Evolutionary conservation across 2,797 vertebrate genomes (phyloP).

Genomic region (Amblyraja radiata): DNA sequence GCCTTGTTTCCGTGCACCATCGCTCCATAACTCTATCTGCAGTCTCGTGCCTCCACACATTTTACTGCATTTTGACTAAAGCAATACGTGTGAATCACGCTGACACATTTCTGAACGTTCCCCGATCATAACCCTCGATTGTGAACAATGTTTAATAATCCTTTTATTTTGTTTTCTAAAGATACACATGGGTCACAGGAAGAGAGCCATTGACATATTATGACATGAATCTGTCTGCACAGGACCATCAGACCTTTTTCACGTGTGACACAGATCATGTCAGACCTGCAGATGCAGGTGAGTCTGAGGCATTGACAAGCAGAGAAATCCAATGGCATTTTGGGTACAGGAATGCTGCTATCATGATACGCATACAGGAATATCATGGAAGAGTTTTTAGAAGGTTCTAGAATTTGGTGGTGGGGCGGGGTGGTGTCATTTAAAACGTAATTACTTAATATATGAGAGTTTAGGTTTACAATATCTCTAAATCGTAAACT

Average conservation of each 20-base stretch:
- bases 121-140: not conserved
- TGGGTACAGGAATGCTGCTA: not conserved
- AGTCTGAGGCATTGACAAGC: not conserved
- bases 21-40: no score
- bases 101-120: not conserved
- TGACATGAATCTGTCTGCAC: slow-evolving; percentile 97
- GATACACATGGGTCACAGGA: slow-evolving; percentile 96
- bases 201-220: slow-evolving; percentile 96
- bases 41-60: no score
- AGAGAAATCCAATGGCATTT: not conserved
- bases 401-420: no score
- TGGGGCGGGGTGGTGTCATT: not conserved
- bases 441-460: not conserved
- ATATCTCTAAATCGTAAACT: not conserved
- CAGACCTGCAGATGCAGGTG: slow-evolving; percentile 86
- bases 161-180: slow-evolving; percentile 47
- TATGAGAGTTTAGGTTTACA: not conserved
- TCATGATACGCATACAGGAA: not conserved
- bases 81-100: not conserved
- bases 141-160: not conserved
- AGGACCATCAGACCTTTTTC: slow-evolving; percentile 97
- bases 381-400: not conserved
- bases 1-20: no score
- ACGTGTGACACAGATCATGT: slow-evolving; percentile 87
- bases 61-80: not conserved